Evolutionary conservation across 2,113 vertebrate species (phyloP), one percentile per base, ranked within the genome.

Genomic region (Conger conger): DNA sequence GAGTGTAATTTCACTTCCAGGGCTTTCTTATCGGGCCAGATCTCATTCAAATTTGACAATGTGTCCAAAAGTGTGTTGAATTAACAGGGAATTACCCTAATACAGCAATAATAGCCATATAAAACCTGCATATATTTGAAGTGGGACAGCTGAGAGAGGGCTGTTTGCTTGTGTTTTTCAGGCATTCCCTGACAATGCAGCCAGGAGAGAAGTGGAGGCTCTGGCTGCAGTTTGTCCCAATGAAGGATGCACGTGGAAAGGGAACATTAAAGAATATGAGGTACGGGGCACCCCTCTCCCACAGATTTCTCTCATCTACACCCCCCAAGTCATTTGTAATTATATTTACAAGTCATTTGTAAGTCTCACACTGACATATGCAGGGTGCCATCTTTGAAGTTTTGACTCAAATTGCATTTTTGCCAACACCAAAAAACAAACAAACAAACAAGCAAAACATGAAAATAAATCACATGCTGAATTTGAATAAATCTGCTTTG

Each of bases 111-210:
- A 73, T 27, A 73, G n/a, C 63, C 63, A 33, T 30, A n/a, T n/a
- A 9, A 73, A 73, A 33, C 33, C 9, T 3, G 1, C 2, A 3
- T 68, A 23, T 73, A 27, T 27, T 73, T 33, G 23, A 9, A n/a
- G 63, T 73, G 63, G n/a, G 63, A 30, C 9, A n/a, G 7, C 68
- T 33, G 68, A 33, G 9, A 73, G 68, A 73, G 68, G n/a, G 13
- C 27, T 11, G 68, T 33, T 8, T 82, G 79, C 60, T n/a, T 57
- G 35, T 16, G 0, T 57, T 11, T 1, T 37, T 30, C 83, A 99
- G 98, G 97, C 97, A 18, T 99, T 99, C 89, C 97, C 97, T 0
- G 98, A 99, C 91, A 99, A 99, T 0, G 98, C 98, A 0, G 98
- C 98, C 0, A 96, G 98, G 1, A 94, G 98, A 88, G 98, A 99